Conservation (phyloP, 1,140 invertebrate genomes). For the Hylyphantes graminicola region DNA sequence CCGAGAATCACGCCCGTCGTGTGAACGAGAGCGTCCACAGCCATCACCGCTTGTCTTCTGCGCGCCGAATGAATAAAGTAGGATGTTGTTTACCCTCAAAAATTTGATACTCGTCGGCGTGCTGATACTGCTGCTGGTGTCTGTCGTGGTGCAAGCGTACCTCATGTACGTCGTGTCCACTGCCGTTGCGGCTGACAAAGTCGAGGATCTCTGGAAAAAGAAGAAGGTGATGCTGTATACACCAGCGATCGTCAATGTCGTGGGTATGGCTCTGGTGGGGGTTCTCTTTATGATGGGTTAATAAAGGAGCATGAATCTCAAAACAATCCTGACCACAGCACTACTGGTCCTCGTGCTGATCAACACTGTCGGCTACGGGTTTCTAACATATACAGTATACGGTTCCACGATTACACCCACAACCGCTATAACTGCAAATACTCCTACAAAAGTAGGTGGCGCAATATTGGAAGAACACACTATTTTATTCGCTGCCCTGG, state of each 20-base stretch:
- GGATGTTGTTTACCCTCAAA: neutral
- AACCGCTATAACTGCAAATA: too few relatives aligned
- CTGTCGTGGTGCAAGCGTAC: neutral
- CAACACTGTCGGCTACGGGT: neutral
- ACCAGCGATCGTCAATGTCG: neutral
- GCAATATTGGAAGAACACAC: neutral
- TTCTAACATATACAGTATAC: neutral
- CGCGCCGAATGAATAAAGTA: too few relatives aligned
- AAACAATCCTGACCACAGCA: neutral
- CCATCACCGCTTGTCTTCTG: neutral
- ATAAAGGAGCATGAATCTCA: too few relatives aligned
- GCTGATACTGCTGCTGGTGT: neutral
- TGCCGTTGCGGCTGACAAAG: too few relatives aligned
- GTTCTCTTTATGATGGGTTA: neutral
- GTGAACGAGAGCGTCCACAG: neutral
- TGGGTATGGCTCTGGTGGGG: neutral
- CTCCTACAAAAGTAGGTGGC: too few relatives aligned
- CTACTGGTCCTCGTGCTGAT: neutral
- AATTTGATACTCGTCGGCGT: neutral
- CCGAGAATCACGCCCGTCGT: neutral
- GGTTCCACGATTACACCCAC: too few relatives aligned
- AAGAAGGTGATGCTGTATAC: neutral
- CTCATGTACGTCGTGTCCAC: neutral
- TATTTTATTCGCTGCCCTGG: neutral
- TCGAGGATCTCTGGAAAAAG: neutral